Percentiles rank a stretch among this genome's conserved stretches.
Evolutionary conservation across 1,140 invertebrate genomes (phyloP).

Genomic region (Eumeta japonica): DNA sequence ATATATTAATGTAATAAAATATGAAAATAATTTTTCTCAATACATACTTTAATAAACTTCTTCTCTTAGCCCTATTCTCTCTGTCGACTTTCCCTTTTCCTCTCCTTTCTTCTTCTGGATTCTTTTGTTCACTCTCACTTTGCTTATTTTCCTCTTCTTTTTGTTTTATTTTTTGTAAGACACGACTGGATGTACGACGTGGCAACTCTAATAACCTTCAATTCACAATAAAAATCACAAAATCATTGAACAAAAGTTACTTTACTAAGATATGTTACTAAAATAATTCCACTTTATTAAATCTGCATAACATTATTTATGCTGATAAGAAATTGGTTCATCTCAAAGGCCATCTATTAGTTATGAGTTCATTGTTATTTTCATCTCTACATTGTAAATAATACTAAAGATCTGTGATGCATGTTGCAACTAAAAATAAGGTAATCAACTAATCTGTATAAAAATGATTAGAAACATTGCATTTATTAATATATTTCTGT

Average conservation of each 20-base stretch:
- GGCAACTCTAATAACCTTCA: constrained; percentile 59
- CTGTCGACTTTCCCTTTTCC: constrained; percentile 24
- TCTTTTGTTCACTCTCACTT: constrained; percentile 29
- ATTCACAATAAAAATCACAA: constrained; percentile 6
- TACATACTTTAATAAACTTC: constrained; percentile 32
- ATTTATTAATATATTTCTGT: no score
- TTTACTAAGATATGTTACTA: background rate
- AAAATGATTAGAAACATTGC: no score
- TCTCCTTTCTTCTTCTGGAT: constrained; percentile 28
- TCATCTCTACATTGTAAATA: no score
- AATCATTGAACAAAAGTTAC: background rate
- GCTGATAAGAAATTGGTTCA: no score
- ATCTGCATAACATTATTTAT: no score
- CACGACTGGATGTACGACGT: constrained; percentile 58
- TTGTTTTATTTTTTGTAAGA: constrained; percentile 56
- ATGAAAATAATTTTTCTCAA: constrained; percentile 3
- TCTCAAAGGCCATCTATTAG: no score
- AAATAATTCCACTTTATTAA: no score
- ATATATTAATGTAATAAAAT: no score
- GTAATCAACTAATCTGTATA: no score
- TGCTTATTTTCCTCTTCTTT: constrained; percentile 44
- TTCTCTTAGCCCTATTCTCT: constrained; percentile 38
- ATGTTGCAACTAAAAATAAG: no score
- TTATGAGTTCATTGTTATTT: no score
- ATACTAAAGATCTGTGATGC: no score